Percentiles rank a stretch among this genome's conserved stretches.
These are phyloP conservation scores for Catostylus mosaicus DNA, from an alignment of 30 jellyfish, hydroid and myxozoan species.

Conservation along the genomic window DNA sequence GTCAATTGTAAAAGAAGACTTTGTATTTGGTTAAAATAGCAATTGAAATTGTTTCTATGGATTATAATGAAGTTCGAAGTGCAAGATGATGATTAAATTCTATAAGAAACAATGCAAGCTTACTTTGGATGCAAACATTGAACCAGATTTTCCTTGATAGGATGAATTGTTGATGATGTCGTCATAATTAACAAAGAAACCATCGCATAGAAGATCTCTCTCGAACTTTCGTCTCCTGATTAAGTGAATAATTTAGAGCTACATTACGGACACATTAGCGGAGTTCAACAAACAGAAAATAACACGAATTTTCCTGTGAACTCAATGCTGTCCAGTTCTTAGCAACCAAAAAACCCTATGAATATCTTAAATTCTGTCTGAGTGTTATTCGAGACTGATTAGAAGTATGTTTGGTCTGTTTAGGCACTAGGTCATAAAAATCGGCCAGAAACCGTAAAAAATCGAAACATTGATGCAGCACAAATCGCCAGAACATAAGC, in stretches of 20 bases:
- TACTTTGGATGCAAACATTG: slow-evolving; percentile 73
- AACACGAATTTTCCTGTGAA: too few species aligned
- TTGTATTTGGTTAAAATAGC: background rate
- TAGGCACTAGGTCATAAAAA: too few species aligned
- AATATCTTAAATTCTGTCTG: too few species aligned
- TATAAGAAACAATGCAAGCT: background rate
- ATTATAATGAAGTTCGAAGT: background rate
- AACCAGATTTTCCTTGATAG: slow-evolving; percentile 66
- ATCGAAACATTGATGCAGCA: too few species aligned
- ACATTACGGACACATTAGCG: too few species aligned
- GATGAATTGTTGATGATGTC: slow-evolving; percentile 73
- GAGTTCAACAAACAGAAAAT: too few species aligned
- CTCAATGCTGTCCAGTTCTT: too few species aligned
- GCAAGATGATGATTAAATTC: background rate
- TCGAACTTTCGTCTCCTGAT: slow-evolving; percentile 86
- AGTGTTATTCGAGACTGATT: too few species aligned
- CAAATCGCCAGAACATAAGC: too few species aligned
- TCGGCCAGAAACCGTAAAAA: too few species aligned
- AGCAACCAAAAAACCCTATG: too few species aligned
- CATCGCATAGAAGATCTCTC: slow-evolving; percentile 88
- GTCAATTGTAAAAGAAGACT: background rate
- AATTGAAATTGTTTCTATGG: background rate
- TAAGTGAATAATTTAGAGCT: background rate
- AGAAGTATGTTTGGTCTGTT: too few species aligned
- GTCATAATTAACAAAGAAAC: slow-evolving; percentile 86